Conservation (phyloP, 2,888 invertebrate genomes). For the Tenthredo mesomela region DNA sequence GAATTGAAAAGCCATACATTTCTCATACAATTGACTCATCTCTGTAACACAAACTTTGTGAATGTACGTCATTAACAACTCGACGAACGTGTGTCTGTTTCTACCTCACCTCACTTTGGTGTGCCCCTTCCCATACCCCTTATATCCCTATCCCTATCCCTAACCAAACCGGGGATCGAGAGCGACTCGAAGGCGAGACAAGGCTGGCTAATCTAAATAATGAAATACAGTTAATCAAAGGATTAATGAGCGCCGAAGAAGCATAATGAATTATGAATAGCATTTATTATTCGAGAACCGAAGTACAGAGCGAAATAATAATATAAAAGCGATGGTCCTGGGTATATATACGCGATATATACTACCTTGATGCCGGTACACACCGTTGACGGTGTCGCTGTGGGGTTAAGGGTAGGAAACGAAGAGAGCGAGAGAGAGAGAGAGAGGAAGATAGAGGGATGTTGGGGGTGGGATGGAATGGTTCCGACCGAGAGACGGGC, state of each 20-base stretch:
- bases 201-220: slow-evolving; percentile 66
- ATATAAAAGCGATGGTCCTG: slow-evolving; percentile 56
- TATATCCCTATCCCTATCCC: neutral
- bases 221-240: slow-evolving; percentile 73
- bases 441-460: slow-evolving; percentile 45
- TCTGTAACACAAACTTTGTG: slow-evolving; percentile 74
- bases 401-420: slow-evolving; percentile 45
- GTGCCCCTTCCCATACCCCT: neutral
- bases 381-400: slow-evolving; percentile 38
- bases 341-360: neutral
- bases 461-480: slow-evolving; percentile 53
- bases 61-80: slow-evolving; percentile 76
- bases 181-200: slow-evolving; percentile 57
- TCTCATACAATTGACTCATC: slow-evolving; percentile 75
- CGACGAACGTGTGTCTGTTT: slow-evolving; percentile 55
- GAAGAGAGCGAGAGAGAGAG: neutral
- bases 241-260: slow-evolving; percentile 72
- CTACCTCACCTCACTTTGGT: slow-evolving; percentile 41
- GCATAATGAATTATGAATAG: slow-evolving; percentile 74
- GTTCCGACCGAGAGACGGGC: slow-evolving; percentile 60
- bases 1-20: slow-evolving; percentile 75
- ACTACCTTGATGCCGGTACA: slow-evolving; percentile 37
- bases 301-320: slow-evolving; percentile 66
- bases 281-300: slow-evolving; percentile 69
- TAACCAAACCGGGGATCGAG: slow-evolving; percentile 21